A percentile compares a stretch with the other conserved stretches of the same genome.
phyloP scores from a whole-genome alignment of 1,140 invertebrate genomes.

The Drosophila truncata region DNA sequence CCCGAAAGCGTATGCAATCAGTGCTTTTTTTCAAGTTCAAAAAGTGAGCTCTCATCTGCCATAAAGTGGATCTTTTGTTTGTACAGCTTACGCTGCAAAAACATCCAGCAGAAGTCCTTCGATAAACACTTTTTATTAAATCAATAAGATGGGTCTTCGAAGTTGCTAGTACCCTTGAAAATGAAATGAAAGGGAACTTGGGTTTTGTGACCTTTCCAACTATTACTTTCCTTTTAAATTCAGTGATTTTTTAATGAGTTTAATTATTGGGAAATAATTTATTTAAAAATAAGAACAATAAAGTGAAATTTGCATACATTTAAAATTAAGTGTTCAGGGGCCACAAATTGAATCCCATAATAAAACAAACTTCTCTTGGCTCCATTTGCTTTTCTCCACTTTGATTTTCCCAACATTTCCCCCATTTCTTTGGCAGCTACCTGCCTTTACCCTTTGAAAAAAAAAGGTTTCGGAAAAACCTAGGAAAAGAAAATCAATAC shows the following conservation, averaged over 20 bases:
- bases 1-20: slow-evolving; percentile 7
- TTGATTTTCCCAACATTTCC: slow-evolving; percentile 20
- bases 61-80: slow-evolving; percentile 50
- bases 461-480: slow-evolving; percentile 13
- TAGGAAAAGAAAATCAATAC: slow-evolving; percentile 70
- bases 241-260: not conserved
- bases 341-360: slow-evolving; percentile 11
- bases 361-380: slow-evolving; percentile 8
- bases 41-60: slow-evolving; percentile 14
- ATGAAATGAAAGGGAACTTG: not conserved
- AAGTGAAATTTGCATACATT: not conserved
- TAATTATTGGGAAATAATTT: not conserved
- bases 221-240: not conserved
- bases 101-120: slow-evolving; percentile 47
- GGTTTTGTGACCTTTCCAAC: not conserved
- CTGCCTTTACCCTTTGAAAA: not conserved
- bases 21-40: slow-evolving; percentile 23
- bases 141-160: slow-evolving; percentile 8
- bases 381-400: slow-evolving; percentile 1
- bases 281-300: no score
- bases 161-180: slow-evolving; percentile 19
- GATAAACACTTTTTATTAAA: slow-evolving; percentile 60
- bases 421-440: slow-evolving; percentile 9
- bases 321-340: not conserved
- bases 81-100: slow-evolving; percentile 64